Evolutionary conservation across 1,140 invertebrate genomes (phyloP), one percentile per base, ranked within the genome.

Genomic region (Ruditapes philippinarum): DNA sequence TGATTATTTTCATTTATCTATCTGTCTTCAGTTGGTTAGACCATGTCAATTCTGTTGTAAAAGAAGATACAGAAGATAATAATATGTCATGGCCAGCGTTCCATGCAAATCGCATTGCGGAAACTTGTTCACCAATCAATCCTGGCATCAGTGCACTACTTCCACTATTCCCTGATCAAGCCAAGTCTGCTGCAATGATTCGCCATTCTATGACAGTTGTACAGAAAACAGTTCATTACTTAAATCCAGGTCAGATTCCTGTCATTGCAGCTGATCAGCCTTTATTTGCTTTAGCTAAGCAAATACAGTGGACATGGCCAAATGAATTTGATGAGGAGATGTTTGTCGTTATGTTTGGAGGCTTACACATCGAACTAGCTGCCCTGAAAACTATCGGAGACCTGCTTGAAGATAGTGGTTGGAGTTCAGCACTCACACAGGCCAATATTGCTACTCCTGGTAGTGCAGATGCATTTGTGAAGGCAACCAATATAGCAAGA

Each of bases 251-350:
- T 14, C 89, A 92, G 51, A 54, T 33, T 14, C 80, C 82, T 25
- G 80, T 93, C 3, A 83, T 93, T 7, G 86, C 91, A 42, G 45
- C 81, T 25, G 89, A 93, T 74, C 91, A 90, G 31, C 89, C 91
- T 31, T 38, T 92, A 31, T 93, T 80, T 85, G 86, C 88, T 1
- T 5, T 88, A 7, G 88, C 76, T 22, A 93, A 93, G 62, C 68
- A 90, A 54, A 88, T 92, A 0, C 92, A 93, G 57, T 92, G 90
- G 88, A 17, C 49, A 28, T 94, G 93, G 81, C 91, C 91, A 19
- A 28, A 91, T 31, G 28, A 12, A 31, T 90, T 91, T 89, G 92
- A 90, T 49, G 92, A 95, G 68, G 81, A 92, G 14, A 86, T 88
- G 60, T 92, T 90, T 86, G 93, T 92, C 17, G 80, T 91, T 17